Evolutionary conservation across 64 coral and sea anemone genomes (phyloP).

Genomic region (Montipora capricornis): DNA sequence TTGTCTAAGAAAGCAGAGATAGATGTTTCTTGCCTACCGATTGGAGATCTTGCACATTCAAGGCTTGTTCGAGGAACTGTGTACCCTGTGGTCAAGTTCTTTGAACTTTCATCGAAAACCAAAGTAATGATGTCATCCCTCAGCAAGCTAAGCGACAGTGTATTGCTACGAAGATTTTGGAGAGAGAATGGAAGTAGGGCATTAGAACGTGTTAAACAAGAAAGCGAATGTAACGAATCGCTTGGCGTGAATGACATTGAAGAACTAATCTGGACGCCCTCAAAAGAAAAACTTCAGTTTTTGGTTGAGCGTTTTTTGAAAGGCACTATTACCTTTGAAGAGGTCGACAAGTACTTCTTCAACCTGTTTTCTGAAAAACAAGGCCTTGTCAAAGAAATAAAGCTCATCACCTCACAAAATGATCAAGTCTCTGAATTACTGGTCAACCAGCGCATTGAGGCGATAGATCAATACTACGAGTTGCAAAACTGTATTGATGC

Average conservation of each 20-base stretch:
- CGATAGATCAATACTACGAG: constrained; percentile 37
- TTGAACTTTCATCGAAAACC: constrained; percentile 24
- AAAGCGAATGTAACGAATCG: not conserved
- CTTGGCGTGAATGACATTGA: constrained; percentile 35
- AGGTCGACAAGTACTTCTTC: constrained; percentile 64
- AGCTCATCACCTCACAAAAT: not conserved
- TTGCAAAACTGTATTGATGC: constrained; percentile 12
- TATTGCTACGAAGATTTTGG: constrained; percentile 64
- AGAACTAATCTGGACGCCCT: constrained; percentile 36
- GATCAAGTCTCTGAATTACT: not conserved
- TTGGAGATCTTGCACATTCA: not conserved
- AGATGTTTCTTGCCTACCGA: not conserved
- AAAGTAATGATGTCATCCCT: constrained; percentile 40
- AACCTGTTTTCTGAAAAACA: constrained; percentile 3
- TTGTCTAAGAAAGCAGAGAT: not conserved
- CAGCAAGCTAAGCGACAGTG: not conserved
- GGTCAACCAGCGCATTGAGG: not conserved
- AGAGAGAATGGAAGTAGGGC: constrained; percentile 1
- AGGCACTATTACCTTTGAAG: constrained; percentile 41
- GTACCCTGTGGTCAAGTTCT: constrained; percentile 20
- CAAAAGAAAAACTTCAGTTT: not conserved
- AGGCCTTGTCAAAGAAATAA: constrained; percentile 31
- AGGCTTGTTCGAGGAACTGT: not conserved
- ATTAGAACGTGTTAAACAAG: not conserved
- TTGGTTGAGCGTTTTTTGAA: not conserved